phyloP scores from a whole-genome alignment of 2,113 vertebrate species.

The Ciconia stormi region DNA sequence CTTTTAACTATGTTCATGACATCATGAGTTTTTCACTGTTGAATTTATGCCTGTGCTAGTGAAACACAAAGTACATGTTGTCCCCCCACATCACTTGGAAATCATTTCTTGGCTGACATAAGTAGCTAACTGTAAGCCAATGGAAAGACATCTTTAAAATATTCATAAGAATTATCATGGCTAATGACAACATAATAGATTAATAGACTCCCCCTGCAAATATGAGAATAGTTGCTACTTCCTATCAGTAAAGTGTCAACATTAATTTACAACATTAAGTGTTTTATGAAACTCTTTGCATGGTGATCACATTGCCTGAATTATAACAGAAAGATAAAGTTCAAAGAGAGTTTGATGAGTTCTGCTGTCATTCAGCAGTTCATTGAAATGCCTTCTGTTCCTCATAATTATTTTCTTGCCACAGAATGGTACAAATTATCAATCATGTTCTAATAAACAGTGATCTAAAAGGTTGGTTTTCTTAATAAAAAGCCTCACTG shows the following conservation, averaged over 20 bases:
- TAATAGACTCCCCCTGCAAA: not conserved
- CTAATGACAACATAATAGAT: not conserved
- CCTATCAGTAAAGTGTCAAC: not conserved
- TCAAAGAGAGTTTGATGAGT: not conserved
- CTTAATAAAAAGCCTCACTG: not conserved
- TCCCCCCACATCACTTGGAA: not conserved
- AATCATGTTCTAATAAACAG: not conserved
- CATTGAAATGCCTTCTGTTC: not conserved
- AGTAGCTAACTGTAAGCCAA: not conserved
- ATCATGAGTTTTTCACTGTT: not conserved
- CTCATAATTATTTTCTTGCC: not conserved
- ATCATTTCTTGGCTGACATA: not conserved
- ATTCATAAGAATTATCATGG: not conserved
- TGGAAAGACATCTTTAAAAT: not conserved
- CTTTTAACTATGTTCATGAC: not conserved
- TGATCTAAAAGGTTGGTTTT: not conserved
- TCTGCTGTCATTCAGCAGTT: not conserved
- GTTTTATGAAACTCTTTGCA: not conserved
- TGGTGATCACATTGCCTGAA: not conserved
- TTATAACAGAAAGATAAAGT: not conserved
- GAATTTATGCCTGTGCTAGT: not conserved
- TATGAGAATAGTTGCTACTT: not conserved
- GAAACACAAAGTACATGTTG: not conserved
- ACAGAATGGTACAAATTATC: not conserved
- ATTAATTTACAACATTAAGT: not conserved